Evolutionary conservation across 2,888 invertebrate species (phyloP).

Genomic region (Lysandra bellargus): DNA sequence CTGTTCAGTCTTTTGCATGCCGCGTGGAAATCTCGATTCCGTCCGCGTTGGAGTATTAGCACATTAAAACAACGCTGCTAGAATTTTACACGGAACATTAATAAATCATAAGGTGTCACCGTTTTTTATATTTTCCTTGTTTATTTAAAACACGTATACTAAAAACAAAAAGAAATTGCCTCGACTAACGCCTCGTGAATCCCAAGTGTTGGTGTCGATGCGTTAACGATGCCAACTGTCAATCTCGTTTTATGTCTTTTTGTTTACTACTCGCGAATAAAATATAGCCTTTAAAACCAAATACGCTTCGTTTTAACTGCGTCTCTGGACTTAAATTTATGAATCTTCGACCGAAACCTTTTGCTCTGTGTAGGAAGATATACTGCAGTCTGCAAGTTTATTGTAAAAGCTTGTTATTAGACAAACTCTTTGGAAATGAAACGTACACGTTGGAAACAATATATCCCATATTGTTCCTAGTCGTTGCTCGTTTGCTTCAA

Average conservation of each 20-base stretch:
- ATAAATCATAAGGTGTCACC: constrained; percentile 30
- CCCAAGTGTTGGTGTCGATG: constrained; percentile 12
- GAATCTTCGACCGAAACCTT: background rate
- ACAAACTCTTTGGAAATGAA: background rate
- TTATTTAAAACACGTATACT: constrained; percentile 28
- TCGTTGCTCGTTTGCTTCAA: background rate
- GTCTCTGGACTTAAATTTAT: constrained; percentile 6
- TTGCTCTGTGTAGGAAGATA: background rate
- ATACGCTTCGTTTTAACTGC: constrained; percentile 17
- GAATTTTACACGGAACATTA: constrained; percentile 38
- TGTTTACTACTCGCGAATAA: constrained; percentile 17
- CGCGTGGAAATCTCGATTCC: constrained; percentile 61
- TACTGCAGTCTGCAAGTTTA: background rate
- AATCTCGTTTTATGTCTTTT: constrained; percentile 13
- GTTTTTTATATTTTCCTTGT: constrained; percentile 28
- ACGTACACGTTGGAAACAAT: background rate
- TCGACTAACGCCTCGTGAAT: background rate
- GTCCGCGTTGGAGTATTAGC: constrained; percentile 66
- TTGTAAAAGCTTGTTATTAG: background rate
- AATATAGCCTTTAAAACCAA: constrained; percentile 18
- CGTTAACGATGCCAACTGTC: constrained; percentile 17
- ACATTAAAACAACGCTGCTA: constrained; percentile 58
- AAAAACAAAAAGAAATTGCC: constrained; percentile 24
- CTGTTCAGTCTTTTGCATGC: constrained; percentile 64
- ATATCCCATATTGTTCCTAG: background rate